These are phyloP conservation scores for Cariama cristata DNA, from an alignment of 2,113 vertebrate genomes.

Conservation along the genomic window DNA sequence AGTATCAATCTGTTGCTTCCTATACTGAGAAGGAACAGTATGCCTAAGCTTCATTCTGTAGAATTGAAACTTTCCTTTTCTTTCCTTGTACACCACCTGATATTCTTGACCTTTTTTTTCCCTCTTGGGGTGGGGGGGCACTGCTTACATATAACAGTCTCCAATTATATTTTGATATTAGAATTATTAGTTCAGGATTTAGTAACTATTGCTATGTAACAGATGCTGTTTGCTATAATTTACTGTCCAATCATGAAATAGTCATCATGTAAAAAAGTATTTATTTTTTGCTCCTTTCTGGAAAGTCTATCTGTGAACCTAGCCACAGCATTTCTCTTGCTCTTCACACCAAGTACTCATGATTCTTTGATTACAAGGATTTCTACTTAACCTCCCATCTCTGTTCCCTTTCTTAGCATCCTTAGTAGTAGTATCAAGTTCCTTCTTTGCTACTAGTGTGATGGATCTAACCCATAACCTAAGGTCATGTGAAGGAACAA, in stretches of 20 bases:
- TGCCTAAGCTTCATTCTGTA: not conserved
- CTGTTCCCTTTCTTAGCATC: not conserved
- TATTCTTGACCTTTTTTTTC: not conserved
- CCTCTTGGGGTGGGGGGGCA: accelerated
- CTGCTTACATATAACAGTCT: not conserved
- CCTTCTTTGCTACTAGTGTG: not conserved
- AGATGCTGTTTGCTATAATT: not conserved
- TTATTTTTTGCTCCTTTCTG: not conserved
- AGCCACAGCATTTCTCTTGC: not conserved
- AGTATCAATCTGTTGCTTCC: not conserved
- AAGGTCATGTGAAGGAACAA: not conserved
- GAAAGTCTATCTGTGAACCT: not conserved
- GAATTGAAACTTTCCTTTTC: not conserved
- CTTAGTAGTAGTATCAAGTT: not conserved
- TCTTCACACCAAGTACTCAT: not conserved
- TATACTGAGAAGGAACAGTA: not conserved
- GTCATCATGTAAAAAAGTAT: not conserved
- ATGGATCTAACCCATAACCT: not conserved
- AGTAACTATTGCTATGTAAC: not conserved
- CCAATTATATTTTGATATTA: not conserved
- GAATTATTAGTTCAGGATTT: not conserved
- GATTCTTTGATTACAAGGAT: not conserved
- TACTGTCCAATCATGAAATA: not conserved
- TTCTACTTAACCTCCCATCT: not conserved
- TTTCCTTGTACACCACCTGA: not conserved